A percentile compares a stretch with the other conserved stretches of the same genome.
Evolutionary conservation across 2,113 vertebrate genomes (phyloP).

Genomic region (Ammospiza caudacuta): DNA sequence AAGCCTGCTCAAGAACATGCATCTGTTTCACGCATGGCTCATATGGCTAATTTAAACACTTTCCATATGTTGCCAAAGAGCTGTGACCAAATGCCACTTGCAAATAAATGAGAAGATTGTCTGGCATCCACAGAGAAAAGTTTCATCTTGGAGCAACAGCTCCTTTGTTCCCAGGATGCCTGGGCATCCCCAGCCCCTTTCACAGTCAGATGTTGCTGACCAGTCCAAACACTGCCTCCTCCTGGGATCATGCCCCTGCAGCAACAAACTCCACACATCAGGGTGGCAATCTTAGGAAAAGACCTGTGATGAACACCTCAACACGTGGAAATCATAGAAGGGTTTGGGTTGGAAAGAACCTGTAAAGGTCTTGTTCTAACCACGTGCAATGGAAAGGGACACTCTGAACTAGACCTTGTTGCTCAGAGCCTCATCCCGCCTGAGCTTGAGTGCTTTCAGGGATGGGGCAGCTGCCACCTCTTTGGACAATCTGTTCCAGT

Average conservation of each 20-base stretch:
- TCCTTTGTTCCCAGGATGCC: slow-evolving; percentile 15
- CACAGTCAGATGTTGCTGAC: neutral
- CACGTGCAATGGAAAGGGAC: neutral
- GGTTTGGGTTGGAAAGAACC: neutral
- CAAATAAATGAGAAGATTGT: slow-evolving; percentile 56
- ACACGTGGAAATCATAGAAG: fast-evolving
- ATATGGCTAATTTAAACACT: slow-evolving; percentile 12
- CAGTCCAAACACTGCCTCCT: neutral
- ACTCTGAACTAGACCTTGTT: neutral
- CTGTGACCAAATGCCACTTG: slow-evolving; percentile 49
- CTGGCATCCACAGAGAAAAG: neutral
- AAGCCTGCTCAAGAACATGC: slow-evolving; percentile 36
- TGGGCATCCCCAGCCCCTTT: neutral
- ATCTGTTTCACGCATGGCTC: slow-evolving; percentile 56
- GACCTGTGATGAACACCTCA: neutral
- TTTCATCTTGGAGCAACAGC: neutral
- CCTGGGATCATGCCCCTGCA: neutral
- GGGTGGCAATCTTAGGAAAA: neutral
- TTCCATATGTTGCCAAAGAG: slow-evolving; percentile 61
- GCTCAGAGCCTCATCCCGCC: neutral
- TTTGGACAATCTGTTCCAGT: neutral
- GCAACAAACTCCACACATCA: neutral
- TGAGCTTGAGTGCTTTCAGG: neutral
- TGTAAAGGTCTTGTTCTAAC: neutral
- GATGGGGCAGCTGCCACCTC: neutral